Base-by-base conservation (phyloP, 2,797 vertebrate genomes). In the Sylvilagus floridanus region DNA sequence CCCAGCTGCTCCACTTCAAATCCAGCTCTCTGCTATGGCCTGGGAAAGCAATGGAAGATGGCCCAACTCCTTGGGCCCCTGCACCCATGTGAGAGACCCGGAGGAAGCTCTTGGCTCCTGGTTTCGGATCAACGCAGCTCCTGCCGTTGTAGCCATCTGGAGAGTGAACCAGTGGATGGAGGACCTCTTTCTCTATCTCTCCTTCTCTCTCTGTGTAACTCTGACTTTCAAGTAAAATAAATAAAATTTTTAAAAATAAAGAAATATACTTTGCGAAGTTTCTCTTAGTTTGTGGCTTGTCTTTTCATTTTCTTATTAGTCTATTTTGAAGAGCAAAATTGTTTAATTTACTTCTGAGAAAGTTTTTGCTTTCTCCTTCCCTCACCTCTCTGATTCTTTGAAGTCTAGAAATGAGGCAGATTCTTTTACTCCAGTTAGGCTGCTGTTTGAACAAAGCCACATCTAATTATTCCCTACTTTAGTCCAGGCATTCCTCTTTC, bases 281-380 rank as follows among this genome's bases (percentile, higher is more conserved):
- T 50, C 8, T 47, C 16, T 75, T 9, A 71, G 37, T 65, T 90
- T 73, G 28, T 83, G 32, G 19, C 35, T 93, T 92, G 1, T 78
- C 35, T 93, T 96, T 83, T 86, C 37, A 81, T 63, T 88, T 93
- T 89, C 37, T 84, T 79, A 66, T 69, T 13, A 47, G 21, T 72
- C 14, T 52, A 19, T 73, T 83, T 91, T 57, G 35, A 82, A 84
- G 10, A 75, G 30, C 4, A 91, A 24, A 89, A 30, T 6, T 28
- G 75, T 65, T 84, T 35, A 68, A 65, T 78, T 75, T 35, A 68
- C 57, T 78, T 75, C 82, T 85, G 30, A 68, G 65, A 28, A 83
- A 71, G 22, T 42, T 57, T 32, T 92, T 72, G 2, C 35, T 76
- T 84, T 91, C 26, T 66, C 32, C 9, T 89, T 91, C 14, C 19